Conservation (phyloP, 1,140 invertebrate species). For the Vollenhovia emeryi region DNA sequence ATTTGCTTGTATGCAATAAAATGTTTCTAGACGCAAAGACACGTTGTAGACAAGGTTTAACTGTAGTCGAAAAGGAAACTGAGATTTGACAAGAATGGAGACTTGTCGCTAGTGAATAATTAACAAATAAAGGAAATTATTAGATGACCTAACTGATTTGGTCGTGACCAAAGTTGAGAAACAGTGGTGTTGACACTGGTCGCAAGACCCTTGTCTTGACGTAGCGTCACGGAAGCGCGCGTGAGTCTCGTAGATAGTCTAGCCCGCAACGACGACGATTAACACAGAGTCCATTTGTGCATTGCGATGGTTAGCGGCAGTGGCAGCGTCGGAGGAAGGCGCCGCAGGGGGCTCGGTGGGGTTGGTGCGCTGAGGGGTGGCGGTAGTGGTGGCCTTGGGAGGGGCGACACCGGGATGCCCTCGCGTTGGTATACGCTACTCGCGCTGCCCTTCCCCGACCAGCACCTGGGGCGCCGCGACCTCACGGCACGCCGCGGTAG, state of each 20-base stretch:
- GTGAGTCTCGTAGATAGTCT: constrained; percentile 26
- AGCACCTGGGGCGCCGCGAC: constrained; percentile 94
- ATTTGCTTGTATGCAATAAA: no score
- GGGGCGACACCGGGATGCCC: constrained; percentile 86
- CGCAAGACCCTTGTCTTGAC: neutral
- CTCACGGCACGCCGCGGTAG: constrained; percentile 89
- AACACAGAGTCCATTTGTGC: constrained; percentile 80
- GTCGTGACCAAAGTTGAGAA: constrained; percentile 26
- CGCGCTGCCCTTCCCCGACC: constrained; percentile 95
- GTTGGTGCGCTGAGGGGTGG: constrained; percentile 84
- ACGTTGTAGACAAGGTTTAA: no score
- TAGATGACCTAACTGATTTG: no score
- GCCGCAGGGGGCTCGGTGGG: constrained; percentile 82
- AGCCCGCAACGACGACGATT: constrained; percentile 63
- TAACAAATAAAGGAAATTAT: no score
- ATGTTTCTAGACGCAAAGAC: no score
- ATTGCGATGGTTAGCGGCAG: constrained; percentile 81
- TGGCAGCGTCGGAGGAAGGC: constrained; percentile 82
- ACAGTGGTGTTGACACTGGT: constrained; percentile 17
- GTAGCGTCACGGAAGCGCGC: constrained; percentile 3
- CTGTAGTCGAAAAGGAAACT: no score
- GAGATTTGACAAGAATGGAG: no score
- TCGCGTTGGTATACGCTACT: constrained; percentile 95
- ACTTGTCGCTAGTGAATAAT: no score
- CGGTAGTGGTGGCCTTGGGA: constrained; percentile 83